Evolutionary conservation across 35 echinoderm and acorn worm species (phyloP), one percentile per base, ranked within the genome.

Genomic region (Chiridota heheva): DNA sequence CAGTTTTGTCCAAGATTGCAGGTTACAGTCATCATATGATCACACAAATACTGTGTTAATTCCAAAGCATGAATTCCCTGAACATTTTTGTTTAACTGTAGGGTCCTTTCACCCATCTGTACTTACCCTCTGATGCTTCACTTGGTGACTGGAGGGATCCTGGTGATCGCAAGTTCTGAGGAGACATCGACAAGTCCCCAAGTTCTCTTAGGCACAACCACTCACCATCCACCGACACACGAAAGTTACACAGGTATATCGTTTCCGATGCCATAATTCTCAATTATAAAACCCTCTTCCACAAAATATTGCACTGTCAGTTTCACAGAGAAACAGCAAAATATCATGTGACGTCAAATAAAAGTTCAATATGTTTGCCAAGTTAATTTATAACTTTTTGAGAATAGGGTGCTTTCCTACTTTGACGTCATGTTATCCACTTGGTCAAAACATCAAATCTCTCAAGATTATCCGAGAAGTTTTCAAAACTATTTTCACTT

Each of bases 221-320:
- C 56, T 97, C 94, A 42, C 94, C 94, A 70, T 97, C 94, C 79
- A 97, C 94, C 2, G 94, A 97, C 44, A 97, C 94, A 20, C 94
- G 88, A 39, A 97, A 97, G 51, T 97, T 97, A 85, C 94, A 97
- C 89, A 97, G 44, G 33, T 97, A 97, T 13, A 97, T 81, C 13
- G 94, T 97, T 37, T 97, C 94, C 15, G 42, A 55, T 22, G 94
- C 73, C 94, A 97, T 97, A 32, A 37, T 75, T n/a, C 32, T 33
- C 40, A 10, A 12, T 66, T 12, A 10, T 13, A 17, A 27, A 8
- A 66, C 15, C 28, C 15, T 22, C 10, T 53, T 53, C 48, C 48
- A 13, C 48, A 13, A 10, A 13, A 22, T 22, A 53, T 10, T 53
- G 22, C 48, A 53, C 10, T 22, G 22, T 53, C 10, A 10, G 22